phyloP scores from a whole-genome alignment of 1,140 invertebrate species.

The Chionoecetes opilio region DNA sequence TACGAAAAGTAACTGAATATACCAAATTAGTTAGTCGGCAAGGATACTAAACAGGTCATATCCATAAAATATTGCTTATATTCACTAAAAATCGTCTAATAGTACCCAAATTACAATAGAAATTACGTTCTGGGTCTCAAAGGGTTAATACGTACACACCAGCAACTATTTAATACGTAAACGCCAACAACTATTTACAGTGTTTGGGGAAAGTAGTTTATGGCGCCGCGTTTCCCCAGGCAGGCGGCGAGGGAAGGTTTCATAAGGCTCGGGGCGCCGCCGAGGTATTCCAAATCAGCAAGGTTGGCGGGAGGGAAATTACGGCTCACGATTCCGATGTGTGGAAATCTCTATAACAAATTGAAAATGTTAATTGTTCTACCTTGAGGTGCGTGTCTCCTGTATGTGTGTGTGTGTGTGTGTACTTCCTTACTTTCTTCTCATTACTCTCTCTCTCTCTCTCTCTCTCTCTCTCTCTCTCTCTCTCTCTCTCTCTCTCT shows the following conservation, averaged over 20 bases:
- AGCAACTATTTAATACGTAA: too few species aligned
- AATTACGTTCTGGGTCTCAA: too few species aligned
- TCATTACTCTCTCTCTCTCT: not conserved
- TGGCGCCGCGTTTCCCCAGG: not conserved
- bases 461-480: not conserved
- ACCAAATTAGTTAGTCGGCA: too few species aligned
- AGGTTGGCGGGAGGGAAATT: not conserved
- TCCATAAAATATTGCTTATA: too few species aligned
- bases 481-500: too few species aligned
- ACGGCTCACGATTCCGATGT: not conserved
- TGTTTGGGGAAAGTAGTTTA: slow-evolving; percentile 1
- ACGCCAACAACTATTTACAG: not conserved
- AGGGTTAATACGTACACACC: too few species aligned
- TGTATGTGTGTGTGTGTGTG: not conserved
- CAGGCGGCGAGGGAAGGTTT: not conserved
- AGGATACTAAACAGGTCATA: too few species aligned
- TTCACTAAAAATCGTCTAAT: too few species aligned
- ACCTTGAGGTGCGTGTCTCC: not conserved
- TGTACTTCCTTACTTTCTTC: not conserved
- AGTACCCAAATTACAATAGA: too few species aligned
- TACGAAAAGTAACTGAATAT: too few species aligned
- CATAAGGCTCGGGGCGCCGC: not conserved
- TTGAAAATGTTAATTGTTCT: slow-evolving; percentile 20
- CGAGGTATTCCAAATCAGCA: slow-evolving; percentile 2
- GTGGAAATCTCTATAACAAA: not conserved